phyloP scores from a whole-genome alignment of 2,797 vertebrate genomes.

The Bovichtus variegatus region DNA sequence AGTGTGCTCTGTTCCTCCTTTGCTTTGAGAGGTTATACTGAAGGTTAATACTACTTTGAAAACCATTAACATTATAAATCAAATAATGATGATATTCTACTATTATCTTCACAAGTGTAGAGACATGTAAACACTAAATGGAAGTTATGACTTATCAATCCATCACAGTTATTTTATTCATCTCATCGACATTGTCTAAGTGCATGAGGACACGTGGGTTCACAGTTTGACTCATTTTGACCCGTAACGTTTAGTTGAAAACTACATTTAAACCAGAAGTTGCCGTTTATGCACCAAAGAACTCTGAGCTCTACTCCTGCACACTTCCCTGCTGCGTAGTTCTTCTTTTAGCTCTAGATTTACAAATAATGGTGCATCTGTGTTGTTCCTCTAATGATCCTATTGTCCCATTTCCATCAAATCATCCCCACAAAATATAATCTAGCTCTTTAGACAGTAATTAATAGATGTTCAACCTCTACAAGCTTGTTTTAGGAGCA shows the following conservation, averaged over 20 bases:
- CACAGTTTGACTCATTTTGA: neutral
- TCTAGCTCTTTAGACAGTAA: neutral
- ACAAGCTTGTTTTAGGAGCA: neutral
- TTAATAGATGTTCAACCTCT: neutral
- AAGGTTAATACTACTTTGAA: conserved; percentile 5
- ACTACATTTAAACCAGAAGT: neutral
- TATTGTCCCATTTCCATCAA: neutral
- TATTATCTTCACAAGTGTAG: neutral
- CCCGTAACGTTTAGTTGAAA: neutral
- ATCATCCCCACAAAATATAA: neutral
- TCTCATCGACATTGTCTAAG: neutral
- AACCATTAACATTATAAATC: too few species aligned
- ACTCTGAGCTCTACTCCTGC: neutral
- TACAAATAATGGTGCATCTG: neutral
- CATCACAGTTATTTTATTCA: neutral
- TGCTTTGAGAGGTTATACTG: neutral
- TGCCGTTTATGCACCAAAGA: neutral
- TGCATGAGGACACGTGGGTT: neutral
- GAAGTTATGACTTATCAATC: neutral
- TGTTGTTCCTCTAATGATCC: neutral
- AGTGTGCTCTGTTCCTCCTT: neutral
- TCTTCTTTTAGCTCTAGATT: neutral
- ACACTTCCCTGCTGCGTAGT: neutral
- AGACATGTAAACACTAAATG: neutral
- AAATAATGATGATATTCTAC: neutral